Evolutionary conservation across 2,797 vertebrate species (phyloP).

Genomic region (Oreochromis mossambicus): DNA sequence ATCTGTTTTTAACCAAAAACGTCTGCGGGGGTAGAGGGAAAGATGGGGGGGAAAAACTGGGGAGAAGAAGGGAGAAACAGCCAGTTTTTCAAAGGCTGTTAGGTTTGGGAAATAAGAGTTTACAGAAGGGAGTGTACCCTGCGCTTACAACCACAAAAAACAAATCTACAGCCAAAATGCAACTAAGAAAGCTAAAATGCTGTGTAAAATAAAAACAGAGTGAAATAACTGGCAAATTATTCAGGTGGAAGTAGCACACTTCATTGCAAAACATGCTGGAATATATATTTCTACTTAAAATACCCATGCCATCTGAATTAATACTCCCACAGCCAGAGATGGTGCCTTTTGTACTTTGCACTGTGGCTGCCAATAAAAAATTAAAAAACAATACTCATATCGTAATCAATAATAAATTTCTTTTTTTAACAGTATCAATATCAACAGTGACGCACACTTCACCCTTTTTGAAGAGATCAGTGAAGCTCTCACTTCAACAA

Average conservation of each 20-base stretch:
- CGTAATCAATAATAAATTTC: background rate
- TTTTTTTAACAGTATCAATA: background rate
- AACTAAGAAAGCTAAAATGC: background rate
- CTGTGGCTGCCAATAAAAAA: background rate
- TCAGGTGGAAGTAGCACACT: background rate
- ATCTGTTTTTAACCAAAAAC: conserved; percentile 64
- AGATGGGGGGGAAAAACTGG: background rate
- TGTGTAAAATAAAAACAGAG: background rate
- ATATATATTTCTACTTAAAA: background rate
- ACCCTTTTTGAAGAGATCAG: background rate
- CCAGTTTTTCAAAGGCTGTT: conserved; percentile 39
- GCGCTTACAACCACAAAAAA: background rate
- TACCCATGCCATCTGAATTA: background rate
- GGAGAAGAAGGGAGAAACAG: conserved; percentile 3
- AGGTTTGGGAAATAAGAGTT: background rate
- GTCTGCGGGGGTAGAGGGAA: background rate
- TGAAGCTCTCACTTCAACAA: background rate
- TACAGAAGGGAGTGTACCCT: background rate
- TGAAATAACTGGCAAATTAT: background rate
- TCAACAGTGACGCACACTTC: background rate
- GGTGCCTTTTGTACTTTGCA: background rate
- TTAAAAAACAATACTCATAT: background rate
- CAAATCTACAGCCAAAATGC: background rate
- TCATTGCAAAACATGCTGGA: background rate
- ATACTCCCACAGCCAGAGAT: background rate